These are phyloP conservation scores for Agrotis puta DNA, from an alignment of 2,888 invertebrate species.

Conservation along the genomic window DNA sequence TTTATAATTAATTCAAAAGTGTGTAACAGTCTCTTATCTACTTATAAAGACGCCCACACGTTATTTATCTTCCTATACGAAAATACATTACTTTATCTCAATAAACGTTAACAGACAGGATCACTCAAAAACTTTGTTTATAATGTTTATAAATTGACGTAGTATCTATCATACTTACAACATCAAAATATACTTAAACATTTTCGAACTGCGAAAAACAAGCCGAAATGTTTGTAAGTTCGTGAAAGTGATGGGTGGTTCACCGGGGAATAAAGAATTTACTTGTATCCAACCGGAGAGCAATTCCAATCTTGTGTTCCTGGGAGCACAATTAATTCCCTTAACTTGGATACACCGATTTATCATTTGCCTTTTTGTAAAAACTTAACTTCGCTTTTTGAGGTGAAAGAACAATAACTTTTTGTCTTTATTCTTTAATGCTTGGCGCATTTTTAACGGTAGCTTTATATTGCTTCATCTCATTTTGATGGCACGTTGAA, in stretches of 20 bases:
- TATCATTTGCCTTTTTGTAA: slow-evolving; percentile 68
- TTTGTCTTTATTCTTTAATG: slow-evolving; percentile 27
- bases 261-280: slow-evolving; percentile 62
- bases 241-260: slow-evolving; percentile 60
- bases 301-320: slow-evolving; percentile 66
- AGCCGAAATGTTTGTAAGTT: slow-evolving; percentile 50
- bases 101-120: slow-evolving; percentile 11
- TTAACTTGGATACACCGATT: slow-evolving; percentile 70
- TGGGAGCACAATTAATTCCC: slow-evolving; percentile 71
- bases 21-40: not conserved
- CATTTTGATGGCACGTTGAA: not conserved
- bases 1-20: not conserved
- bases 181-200: slow-evolving; percentile 51
- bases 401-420: slow-evolving; percentile 34
- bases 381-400: slow-evolving; percentile 56
- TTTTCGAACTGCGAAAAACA: slow-evolving; percentile 42
- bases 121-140: slow-evolving; percentile 31
- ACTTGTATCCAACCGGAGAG: slow-evolving; percentile 61
- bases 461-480: slow-evolving; percentile 7
- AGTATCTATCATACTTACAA: slow-evolving; percentile 37
- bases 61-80: slow-evolving; percentile 19
- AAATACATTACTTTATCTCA: slow-evolving; percentile 18
- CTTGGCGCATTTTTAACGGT: slow-evolving; percentile 14
- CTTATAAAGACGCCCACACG: not conserved
- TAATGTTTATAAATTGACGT: slow-evolving; percentile 23